These are phyloP conservation scores for Bugulina stolonifera DNA, from an alignment of 2,888 invertebrate species.

Conservation along the genomic window DNA sequence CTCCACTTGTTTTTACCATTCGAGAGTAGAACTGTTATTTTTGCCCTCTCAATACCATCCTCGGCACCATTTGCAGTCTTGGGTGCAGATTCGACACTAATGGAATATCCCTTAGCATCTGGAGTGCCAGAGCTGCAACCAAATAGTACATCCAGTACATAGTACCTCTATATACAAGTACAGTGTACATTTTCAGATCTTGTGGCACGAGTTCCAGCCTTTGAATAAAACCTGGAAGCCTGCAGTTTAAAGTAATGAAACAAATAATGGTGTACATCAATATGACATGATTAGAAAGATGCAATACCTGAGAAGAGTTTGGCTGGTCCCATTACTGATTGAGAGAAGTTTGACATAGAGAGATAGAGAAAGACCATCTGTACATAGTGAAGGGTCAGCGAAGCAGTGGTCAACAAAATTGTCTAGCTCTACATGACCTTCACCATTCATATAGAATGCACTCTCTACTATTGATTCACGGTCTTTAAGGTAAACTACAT, in stretches of 20 bases:
- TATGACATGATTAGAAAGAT: too few species aligned
- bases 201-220: too few species aligned
- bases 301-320: constrained; percentile 18
- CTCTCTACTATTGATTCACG: neutral
- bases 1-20: neutral
- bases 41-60: neutral
- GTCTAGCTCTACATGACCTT: constrained; percentile 20
- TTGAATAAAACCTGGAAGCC: too few species aligned
- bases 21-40: neutral
- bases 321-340: neutral
- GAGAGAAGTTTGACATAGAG: neutral
- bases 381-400: constrained; percentile 21
- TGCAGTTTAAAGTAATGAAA: too few species aligned
- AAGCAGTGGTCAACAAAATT: constrained; percentile 13
- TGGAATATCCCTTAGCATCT: neutral
- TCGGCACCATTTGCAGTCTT: neutral
- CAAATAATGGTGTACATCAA: too few species aligned
- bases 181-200: too few species aligned
- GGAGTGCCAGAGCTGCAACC: constrained; percentile 1
- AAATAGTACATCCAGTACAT: too few species aligned
- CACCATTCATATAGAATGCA: neutral
- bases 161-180: too few species aligned
- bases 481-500: neutral
- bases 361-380: constrained; percentile 19
- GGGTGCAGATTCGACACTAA: neutral